Percentiles rank a stretch among this genome's conserved stretches.
Evolutionary conservation across 2,113 vertebrate species (phyloP).

Genomic region (Pontoporia blainvillei): DNA sequence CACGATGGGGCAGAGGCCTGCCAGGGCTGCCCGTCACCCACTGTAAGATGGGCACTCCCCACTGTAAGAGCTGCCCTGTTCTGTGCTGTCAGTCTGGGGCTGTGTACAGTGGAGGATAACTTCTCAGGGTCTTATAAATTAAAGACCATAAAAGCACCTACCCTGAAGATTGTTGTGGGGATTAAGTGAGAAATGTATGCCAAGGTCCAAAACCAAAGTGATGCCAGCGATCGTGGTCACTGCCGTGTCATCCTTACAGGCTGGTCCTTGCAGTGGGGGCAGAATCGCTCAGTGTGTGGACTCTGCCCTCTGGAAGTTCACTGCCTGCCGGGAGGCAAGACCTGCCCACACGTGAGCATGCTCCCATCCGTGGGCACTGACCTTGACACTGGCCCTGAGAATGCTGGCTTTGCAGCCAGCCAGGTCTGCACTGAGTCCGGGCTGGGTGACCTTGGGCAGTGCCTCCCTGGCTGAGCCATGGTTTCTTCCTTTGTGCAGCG

Average conservation of each 20-base stretch:
- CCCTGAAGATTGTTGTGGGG: not conserved
- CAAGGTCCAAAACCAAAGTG: not conserved
- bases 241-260: fast-evolving
- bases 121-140: not conserved
- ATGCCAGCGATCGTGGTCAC: fast-evolving
- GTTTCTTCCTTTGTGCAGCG: not conserved
- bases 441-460: not conserved
- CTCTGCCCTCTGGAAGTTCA: not conserved
- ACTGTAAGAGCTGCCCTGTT: not conserved
- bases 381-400: not conserved
- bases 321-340: not conserved
- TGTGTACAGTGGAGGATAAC: too few species aligned
- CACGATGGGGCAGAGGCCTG: not conserved
- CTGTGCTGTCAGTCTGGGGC: not conserved
- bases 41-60: too few species aligned
- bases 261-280: not conserved
- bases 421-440: not conserved
- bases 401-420: not conserved
- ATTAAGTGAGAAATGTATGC: not conserved
- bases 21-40: fast-evolving
- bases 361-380: not conserved
- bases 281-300: not conserved
- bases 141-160: not conserved
- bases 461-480: not conserved
- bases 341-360: fast-evolving